Evolutionary conservation across 2,888 invertebrate genomes (phyloP), one percentile per base, ranked within the genome.

Genomic region (Horisme vitalbata): DNA sequence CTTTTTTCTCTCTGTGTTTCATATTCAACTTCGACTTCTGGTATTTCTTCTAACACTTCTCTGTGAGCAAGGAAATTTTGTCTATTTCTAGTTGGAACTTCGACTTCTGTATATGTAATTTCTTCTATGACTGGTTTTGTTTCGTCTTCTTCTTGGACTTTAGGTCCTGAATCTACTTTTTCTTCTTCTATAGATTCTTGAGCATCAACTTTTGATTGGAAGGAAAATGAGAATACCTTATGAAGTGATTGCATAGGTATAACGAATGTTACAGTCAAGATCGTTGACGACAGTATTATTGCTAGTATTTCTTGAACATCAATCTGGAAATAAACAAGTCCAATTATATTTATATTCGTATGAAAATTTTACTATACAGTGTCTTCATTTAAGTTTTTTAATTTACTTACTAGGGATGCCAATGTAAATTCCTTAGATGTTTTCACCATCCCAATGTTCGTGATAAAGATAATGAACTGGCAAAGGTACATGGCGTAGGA

Each of bases 401-500:
- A n/a, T 18, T 20, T 45, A 39, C 91, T 86, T 83, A 94, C 94
- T 75, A 91, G 69, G 66, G 91, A 88, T 28, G 84, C 69, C 14
- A 92, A 41, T 24, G 91, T 89, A 70, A 93, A 93, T 72, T 92
- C 91, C 9, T 83, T 84, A 0, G 93, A 81, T 30, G 92, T 91
- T 63, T 91, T 91, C 1, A 90, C 87, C n/a, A 90, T 91, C 31
- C 92, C 94, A 12, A 92, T 91, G 35, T 91, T 92, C 53, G 93
- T 93, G 48, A 94, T 91, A 60, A 93, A 93, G 31, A 94, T 90
- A 11, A 92, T 82, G 63, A 93, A 94, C 69, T 93, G 93, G 20
- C 91, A 89, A 20, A 94, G 83, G 57, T 93, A 94, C 44, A 94
- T 80, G 0, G 93, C 92, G 58, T 93, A 94, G 1, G 94, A 93